Conservation (phyloP, 2,113 vertebrate species). For the Lepisosteus oculatus region DNA sequence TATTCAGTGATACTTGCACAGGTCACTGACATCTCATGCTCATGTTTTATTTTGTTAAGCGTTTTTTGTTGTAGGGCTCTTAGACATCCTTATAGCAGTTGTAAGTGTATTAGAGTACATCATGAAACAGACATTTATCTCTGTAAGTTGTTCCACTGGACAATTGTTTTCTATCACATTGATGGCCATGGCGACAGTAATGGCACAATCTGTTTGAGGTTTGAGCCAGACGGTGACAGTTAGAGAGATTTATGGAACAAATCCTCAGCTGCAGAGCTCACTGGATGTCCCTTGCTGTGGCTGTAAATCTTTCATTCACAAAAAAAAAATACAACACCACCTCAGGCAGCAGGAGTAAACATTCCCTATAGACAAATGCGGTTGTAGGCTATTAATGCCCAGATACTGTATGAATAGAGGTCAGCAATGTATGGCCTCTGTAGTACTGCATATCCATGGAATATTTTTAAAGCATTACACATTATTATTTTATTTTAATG, state of each 20-base stretch:
- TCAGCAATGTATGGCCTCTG: too few species aligned
- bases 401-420: too few species aligned
- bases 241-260: constrained; percentile 40
- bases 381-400: too few species aligned
- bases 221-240: constrained; percentile 37
- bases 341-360: not conserved
- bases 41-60: not conserved
- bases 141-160: constrained; percentile 20
- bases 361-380: not conserved
- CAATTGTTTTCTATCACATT: constrained; percentile 40
- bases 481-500: too few species aligned
- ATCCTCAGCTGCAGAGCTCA: constrained; percentile 30
- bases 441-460: too few species aligned
- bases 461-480: too few species aligned
- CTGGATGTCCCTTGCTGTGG: not conserved
- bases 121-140: constrained; percentile 29
- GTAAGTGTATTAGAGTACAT: constrained; percentile 29
- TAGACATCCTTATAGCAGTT: not conserved
- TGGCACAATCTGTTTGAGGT: constrained; percentile 44
- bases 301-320: not conserved
- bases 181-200: constrained; percentile 37
- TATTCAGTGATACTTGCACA: too few species aligned
- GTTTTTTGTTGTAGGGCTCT: not conserved
- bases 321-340: not conserved
- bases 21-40: too few species aligned